Conservation (phyloP, 2,888 invertebrate species). For the Sarcophaga subvicina region DNA sequence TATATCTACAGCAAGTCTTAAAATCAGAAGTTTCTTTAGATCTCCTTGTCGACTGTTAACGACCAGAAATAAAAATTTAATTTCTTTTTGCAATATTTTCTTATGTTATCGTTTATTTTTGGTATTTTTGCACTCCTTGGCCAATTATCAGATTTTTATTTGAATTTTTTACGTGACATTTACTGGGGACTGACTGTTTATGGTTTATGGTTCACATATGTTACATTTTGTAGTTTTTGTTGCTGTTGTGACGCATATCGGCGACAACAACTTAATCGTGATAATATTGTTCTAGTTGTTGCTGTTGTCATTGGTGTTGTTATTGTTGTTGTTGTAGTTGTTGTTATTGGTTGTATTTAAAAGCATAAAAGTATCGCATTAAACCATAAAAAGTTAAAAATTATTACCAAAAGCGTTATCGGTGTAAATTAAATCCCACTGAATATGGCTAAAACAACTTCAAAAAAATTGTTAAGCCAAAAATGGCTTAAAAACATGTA, state of each 20-base stretch:
- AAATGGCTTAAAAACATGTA: constrained; percentile 56
- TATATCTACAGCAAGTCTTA: too few relatives aligned
- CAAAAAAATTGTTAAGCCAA: constrained; percentile 49
- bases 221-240: neutral
- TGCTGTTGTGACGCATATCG: neutral
- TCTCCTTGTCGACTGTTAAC: too few relatives aligned
- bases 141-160: neutral
- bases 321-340: neutral
- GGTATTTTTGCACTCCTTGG: neutral
- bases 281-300: neutral
- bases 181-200: neutral
- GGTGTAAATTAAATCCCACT: constrained; percentile 62
- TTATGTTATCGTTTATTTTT: too few relatives aligned
- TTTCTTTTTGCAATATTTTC: too few relatives aligned
- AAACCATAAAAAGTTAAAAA: constrained; percentile 12
- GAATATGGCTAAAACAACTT: constrained; percentile 58
- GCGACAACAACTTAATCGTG: neutral
- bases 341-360: neutral
- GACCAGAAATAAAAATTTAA: too few relatives aligned
- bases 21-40: too few relatives aligned
- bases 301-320: neutral
- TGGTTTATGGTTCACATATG: neutral
- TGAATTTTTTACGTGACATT: neutral
- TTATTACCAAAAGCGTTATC: constrained; percentile 56
- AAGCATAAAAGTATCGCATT: neutral